Evolutionary conservation across 2,113 vertebrate genomes (phyloP).

Genomic region (Dromiciops gliroides): DNA sequence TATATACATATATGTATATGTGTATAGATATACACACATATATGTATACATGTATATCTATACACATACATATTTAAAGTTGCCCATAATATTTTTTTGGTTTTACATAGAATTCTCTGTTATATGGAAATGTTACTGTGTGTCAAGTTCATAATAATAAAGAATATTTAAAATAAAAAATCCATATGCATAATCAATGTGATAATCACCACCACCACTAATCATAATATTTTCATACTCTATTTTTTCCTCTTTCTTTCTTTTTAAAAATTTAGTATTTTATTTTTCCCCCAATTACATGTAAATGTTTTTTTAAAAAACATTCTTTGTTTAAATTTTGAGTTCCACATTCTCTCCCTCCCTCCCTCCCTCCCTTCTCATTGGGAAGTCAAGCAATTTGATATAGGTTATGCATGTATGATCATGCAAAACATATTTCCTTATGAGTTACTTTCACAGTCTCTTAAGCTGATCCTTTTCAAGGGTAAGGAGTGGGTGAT

Average conservation of each 20-base stretch:
- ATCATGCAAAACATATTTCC: not conserved
- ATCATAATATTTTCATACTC: not conserved
- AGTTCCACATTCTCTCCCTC: not conserved
- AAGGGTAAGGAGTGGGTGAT: not conserved
- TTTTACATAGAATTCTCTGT: not conserved
- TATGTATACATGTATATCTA: too few relatives aligned
- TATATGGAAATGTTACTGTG: not conserved
- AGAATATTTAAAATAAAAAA: not conserved
- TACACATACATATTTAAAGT: too few relatives aligned
- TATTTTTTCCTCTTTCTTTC: not conserved
- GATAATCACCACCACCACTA: not conserved
- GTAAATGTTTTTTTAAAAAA: not conserved
- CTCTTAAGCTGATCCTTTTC: not conserved
- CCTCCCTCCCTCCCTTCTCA: not conserved
- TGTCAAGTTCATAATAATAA: not conserved
- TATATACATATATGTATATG: too few relatives aligned
- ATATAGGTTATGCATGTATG: not conserved
- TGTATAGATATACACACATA: too few relatives aligned
- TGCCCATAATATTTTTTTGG: not conserved
- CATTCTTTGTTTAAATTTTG: too few relatives aligned
- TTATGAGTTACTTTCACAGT: not conserved
- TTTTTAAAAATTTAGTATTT: not conserved
- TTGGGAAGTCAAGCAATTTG: not conserved
- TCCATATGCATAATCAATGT: not conserved
- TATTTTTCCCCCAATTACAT: not conserved